These are phyloP conservation scores for Schrankia costaestrigalis DNA, from an alignment of 2,888 invertebrate genomes.

Conservation along the genomic window DNA sequence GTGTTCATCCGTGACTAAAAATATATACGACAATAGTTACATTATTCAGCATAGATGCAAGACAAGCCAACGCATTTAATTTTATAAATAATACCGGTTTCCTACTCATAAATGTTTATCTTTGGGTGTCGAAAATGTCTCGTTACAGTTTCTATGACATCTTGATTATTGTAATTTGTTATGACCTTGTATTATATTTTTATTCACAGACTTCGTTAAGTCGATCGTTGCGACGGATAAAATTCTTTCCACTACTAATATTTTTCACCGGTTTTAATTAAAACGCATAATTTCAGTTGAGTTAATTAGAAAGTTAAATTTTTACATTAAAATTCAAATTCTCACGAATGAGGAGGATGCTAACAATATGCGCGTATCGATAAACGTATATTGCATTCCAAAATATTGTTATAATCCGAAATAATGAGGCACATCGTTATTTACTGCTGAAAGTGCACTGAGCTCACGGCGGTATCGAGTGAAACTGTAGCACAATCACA, in stretches of 20 bases:
- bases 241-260: conserved; percentile 3
- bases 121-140: conserved; percentile 46
- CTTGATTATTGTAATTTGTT: conserved; percentile 37
- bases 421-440: conserved; percentile 70
- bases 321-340: conserved; percentile 34
- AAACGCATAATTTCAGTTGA: conserved; percentile 19
- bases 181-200: conserved; percentile 18
- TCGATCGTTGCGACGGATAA: conserved; percentile 1
- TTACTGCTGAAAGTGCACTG: conserved; percentile 59
- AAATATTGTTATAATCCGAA: conserved; percentile 72
- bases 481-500: conserved; percentile 75
- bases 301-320: conserved; percentile 31
- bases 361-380: conserved; percentile 27
- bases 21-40: conserved; percentile 8
- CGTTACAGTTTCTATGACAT: conserved; percentile 39
- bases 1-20: conserved; percentile 29
- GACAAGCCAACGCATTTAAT: conserved; percentile 15
- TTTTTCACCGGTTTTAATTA: conserved; percentile 22
- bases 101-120: conserved; percentile 38
- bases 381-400: conserved; percentile 55
- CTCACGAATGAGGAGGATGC: conserved; percentile 21
- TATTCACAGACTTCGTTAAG: conserved; percentile 9
- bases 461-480: conserved; percentile 42
- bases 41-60: conserved; percentile 15
- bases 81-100: conserved; percentile 32